Evolutionary conservation across 2,888 invertebrate species (phyloP).

Genomic region (Plebejus argus): DNA sequence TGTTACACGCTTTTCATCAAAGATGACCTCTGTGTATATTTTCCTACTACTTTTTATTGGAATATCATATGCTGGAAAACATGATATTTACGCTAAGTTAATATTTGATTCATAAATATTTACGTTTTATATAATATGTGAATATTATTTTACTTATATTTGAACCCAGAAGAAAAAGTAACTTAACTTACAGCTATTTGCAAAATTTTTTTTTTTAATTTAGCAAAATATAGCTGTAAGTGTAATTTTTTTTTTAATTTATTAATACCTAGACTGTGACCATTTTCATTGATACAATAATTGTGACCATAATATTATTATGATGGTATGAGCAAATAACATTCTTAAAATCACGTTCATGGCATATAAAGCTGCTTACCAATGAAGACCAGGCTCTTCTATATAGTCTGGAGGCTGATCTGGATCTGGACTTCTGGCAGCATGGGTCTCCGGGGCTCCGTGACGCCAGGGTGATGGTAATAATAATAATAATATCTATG

Average conservation of each 20-base stretch:
- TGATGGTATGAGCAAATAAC: no score
- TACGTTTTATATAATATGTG: not conserved
- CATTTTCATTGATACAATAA: no score
- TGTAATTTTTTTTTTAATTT: no score
- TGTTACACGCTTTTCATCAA: not conserved
- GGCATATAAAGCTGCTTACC: constrained; percentile 47
- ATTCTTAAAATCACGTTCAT: constrained; percentile 42
- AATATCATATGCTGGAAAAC: not conserved
- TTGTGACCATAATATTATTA: no score
- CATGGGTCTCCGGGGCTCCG: constrained; percentile 47
- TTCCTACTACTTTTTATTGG: not conserved
- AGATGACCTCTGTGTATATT: not conserved
- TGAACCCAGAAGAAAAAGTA: no score
- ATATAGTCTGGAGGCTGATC: constrained; percentile 43
- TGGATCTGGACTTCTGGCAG: constrained; percentile 55
- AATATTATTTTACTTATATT: no score
- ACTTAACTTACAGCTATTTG: no score
- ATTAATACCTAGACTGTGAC: no score
- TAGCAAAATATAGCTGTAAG: no score
- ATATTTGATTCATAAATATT: not conserved
- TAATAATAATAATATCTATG: no score
- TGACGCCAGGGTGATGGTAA: constrained; percentile 57
- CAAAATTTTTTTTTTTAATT: no score
- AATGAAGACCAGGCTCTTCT: constrained; percentile 43
- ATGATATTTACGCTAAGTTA: not conserved